These are phyloP conservation scores for Erynnis tages DNA, from an alignment of 2,888 invertebrate genomes.

Conservation along the genomic window DNA sequence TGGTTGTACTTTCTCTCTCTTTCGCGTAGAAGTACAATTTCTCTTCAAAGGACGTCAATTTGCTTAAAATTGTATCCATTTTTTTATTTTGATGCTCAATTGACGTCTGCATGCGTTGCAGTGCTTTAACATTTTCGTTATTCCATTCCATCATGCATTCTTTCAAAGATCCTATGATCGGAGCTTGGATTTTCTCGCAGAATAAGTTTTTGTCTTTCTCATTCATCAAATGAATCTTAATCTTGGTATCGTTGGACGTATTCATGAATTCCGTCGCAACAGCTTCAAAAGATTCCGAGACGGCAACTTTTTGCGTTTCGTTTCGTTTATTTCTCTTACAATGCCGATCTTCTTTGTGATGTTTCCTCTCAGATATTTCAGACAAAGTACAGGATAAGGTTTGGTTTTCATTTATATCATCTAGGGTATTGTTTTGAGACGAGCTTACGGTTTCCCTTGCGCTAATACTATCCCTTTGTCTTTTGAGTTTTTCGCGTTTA, in stretches of 20 bases:
- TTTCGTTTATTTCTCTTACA: slow-evolving; percentile 38
- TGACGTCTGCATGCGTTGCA: slow-evolving; percentile 45
- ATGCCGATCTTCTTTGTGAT: slow-evolving; percentile 38
- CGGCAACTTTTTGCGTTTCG: slow-evolving; percentile 42
- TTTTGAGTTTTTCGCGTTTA: slow-evolving; percentile 42
- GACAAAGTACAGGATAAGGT: slow-evolving; percentile 61
- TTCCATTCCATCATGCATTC: slow-evolving; percentile 54
- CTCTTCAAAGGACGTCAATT: slow-evolving; percentile 54
- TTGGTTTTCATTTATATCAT: slow-evolving; percentile 61
- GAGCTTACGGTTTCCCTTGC: slow-evolving; percentile 49
- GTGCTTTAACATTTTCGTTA: slow-evolving; percentile 42
- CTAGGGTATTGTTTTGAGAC: slow-evolving; percentile 57
- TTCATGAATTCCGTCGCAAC: slow-evolving; percentile 56
- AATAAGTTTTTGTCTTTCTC: slow-evolving; percentile 59
- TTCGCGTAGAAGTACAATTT: slow-evolving; percentile 40
- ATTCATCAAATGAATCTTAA: slow-evolving; percentile 71
- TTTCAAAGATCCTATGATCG: slow-evolving; percentile 58
- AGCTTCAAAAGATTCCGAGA: slow-evolving; percentile 66
- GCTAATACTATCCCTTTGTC: slow-evolving; percentile 43
- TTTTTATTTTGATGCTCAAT: slow-evolving; percentile 48
- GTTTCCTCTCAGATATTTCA: slow-evolving; percentile 57
- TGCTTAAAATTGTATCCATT: slow-evolving; percentile 55
- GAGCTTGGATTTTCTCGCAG: slow-evolving; percentile 56
- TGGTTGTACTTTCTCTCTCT: neutral
- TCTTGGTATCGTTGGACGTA: slow-evolving; percentile 47